Percentiles rank a stretch among this genome's conserved stretches.
Evolutionary conservation across 2,888 invertebrate species (phyloP).

Genomic region (Drosophila villosipedis): DNA sequence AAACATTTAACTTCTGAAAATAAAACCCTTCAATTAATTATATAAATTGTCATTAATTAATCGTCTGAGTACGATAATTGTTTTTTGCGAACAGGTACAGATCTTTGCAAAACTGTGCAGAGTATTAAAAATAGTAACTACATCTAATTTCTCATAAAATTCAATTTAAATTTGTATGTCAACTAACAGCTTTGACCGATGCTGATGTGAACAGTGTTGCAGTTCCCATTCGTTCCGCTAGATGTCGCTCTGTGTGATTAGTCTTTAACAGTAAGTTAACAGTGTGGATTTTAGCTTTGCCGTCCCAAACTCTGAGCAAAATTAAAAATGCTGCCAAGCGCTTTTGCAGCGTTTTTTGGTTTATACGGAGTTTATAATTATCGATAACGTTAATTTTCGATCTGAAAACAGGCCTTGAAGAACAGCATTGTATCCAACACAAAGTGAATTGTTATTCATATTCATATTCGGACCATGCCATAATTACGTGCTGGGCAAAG

Average conservation of each 20-base stretch:
- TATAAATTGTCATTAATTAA: background rate
- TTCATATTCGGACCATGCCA: slow-evolving; percentile 30
- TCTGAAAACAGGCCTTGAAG: background rate
- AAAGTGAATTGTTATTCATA: background rate
- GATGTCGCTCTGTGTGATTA: background rate
- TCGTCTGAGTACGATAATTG: too few relatives aligned
- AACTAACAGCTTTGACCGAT: background rate
- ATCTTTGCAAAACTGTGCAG: too few relatives aligned
- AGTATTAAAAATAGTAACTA: background rate
- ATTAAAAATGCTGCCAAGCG: too few relatives aligned
- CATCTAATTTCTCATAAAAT: background rate
- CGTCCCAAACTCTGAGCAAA: background rate
- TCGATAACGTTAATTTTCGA: background rate
- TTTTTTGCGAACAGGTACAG: too few relatives aligned
- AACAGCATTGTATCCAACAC: background rate
- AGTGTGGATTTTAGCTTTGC: background rate
- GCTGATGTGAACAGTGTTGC: background rate
- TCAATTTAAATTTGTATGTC: background rate
- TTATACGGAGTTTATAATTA: background rate
- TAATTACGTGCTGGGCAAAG: slow-evolving; percentile 12
- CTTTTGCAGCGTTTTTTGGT: background rate
- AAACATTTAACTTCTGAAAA: background rate
- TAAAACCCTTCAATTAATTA: background rate
- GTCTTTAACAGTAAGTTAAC: background rate
- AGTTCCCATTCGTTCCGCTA: background rate